Base-by-base conservation (phyloP, 2,888 invertebrate genomes). In the Ochropleura plecta region DNA sequence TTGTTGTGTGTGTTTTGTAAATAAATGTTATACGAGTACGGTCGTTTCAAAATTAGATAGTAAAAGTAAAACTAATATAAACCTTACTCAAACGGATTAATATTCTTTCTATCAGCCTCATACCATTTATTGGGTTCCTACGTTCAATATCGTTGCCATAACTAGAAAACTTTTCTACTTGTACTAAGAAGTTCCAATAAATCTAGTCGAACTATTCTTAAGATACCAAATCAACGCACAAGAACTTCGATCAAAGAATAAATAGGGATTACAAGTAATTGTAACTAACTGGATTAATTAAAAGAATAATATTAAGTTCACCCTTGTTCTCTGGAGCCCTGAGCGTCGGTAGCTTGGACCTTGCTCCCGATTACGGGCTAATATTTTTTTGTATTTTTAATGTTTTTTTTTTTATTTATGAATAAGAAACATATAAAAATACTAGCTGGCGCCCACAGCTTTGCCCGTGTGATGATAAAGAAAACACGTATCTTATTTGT, bases 161-260 rank as follows among this genome's bases (percentile, higher is more conserved):
- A 81, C 77, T 81, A 84, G 77, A 74, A 84, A 76, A 83, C 82
- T 83, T 84, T 81, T 12, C 20, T 49, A 64, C 83, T 79, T 40
- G 10, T 63, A 40, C 63, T 70, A 59, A 67, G 78, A 77, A 67
- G 70, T 82, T 63, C 57, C 20, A 78, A 79, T 82, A 79, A 70
- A 82, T 82, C 79, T 64, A 57, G 30, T 77, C 16, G 14, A 82
- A 79, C 66, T 70, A 64, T 64, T 69, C 7, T n/a, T 67, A 44
- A 49, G 67, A 82, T 49, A 64, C 30, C 51, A 53, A 82, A 82
- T 76, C 40, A 70, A 49, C 14, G 48, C 53, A 63, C 51, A 48
- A 70, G 78, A 53, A 70, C 14, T 68, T 8, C 1, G 42, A 48
- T 46, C 20, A 71, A 57, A 60, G 18, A 53, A 59, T 42, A 20